Percentiles rank a stretch among this genome's conserved stretches.
These are phyloP conservation scores for Neopipo cinnamomea DNA, from an alignment of 2,113 vertebrate species.

Conservation along the genomic window DNA sequence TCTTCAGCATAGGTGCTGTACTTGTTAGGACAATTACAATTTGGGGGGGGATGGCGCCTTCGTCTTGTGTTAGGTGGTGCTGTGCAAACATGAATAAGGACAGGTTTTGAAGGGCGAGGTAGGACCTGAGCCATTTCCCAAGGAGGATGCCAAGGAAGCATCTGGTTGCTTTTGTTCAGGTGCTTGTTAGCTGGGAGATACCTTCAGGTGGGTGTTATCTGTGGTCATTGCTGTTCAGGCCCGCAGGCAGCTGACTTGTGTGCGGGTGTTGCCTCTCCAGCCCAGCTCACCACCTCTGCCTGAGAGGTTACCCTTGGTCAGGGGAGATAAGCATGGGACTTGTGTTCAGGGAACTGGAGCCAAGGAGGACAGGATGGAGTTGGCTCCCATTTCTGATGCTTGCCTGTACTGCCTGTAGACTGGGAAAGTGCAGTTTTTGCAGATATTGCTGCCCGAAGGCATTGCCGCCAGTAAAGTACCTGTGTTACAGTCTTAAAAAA, in stretches of 20 bases:
- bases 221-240: neutral
- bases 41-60: neutral
- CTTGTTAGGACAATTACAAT: neutral
- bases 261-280: neutral
- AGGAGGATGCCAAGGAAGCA: neutral
- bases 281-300: neutral
- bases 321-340: neutral
- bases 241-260: neutral
- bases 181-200: neutral
- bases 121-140: neutral
- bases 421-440: neutral
- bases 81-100: neutral
- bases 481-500: neutral
- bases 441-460: accelerated
- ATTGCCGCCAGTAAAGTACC: neutral
- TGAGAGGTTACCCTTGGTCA: neutral
- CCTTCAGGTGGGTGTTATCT: neutral
- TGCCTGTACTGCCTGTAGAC: neutral
- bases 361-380: neutral
- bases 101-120: neutral
- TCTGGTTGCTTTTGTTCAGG: neutral
- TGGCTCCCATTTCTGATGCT: neutral
- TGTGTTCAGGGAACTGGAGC: neutral
- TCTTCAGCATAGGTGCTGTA: neutral
- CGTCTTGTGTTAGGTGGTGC: neutral